Conservation (phyloP, 1,140 invertebrate genomes). For the Stegodyphus dumicola region DNA sequence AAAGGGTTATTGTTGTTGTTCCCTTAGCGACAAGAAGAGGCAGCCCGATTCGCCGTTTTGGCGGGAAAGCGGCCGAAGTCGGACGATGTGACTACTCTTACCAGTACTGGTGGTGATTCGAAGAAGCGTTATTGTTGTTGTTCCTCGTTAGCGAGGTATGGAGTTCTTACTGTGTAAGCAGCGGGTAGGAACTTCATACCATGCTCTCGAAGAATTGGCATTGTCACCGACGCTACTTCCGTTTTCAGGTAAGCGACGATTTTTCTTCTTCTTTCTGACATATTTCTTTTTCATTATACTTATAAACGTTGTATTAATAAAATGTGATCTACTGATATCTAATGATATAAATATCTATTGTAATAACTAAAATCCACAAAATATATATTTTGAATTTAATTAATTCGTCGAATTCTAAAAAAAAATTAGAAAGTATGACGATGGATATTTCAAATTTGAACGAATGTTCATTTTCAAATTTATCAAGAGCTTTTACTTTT, state of each 20-base stretch:
- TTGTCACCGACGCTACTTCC: not conserved
- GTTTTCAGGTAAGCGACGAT: not conserved
- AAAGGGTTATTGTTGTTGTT: too few relatives aligned
- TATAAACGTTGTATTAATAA: too few relatives aligned
- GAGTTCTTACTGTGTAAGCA: constrained; percentile 66
- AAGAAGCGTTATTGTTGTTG: constrained; percentile 19
- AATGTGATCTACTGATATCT: too few relatives aligned
- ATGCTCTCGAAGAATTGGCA: constrained; percentile 63
- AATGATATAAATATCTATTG: too few relatives aligned
- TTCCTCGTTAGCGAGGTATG: constrained; percentile 67
- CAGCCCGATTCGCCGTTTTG: constrained; percentile 56
- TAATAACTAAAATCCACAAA: too few relatives aligned
- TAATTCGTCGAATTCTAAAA: too few relatives aligned
- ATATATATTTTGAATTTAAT: too few relatives aligned
- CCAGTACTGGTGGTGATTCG: constrained; percentile 23
- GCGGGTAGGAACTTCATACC: constrained; percentile 67
- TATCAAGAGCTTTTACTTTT: too few relatives aligned
- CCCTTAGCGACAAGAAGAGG: not conserved
- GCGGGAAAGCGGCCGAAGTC: constrained; percentile 35
- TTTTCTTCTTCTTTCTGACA: not conserved
- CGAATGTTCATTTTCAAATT: too few relatives aligned
- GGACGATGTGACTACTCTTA: not conserved
- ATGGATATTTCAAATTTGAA: too few relatives aligned
- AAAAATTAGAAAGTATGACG: too few relatives aligned
- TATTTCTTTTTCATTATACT: too few relatives aligned